Evolutionary conservation across 2,888 invertebrate species (phyloP).

Genomic region (Noctua pronuba): DNA sequence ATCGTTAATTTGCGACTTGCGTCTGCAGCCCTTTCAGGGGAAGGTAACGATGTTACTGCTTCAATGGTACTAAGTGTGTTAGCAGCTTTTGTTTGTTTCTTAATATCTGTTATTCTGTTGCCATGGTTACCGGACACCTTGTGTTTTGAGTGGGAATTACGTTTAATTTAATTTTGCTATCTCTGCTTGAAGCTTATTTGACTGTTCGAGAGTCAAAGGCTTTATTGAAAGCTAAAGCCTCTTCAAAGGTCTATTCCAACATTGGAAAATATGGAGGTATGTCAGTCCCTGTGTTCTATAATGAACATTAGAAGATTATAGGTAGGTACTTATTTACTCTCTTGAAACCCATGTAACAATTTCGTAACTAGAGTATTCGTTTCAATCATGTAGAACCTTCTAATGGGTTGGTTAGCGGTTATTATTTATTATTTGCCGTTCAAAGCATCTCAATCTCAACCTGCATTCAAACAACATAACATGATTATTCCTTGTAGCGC

Average conservation of each 20-base stretch:
- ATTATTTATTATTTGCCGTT: background rate
- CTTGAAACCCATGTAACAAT: background rate
- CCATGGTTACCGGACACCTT: constrained; percentile 56
- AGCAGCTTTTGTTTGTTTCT: constrained; percentile 73
- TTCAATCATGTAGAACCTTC: background rate
- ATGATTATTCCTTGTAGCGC: background rate
- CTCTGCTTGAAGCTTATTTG: background rate
- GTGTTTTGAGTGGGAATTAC: constrained; percentile 19
- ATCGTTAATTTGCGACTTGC: constrained; percentile 85
- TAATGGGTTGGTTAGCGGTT: background rate
- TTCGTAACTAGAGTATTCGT: background rate
- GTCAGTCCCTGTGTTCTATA: background rate
- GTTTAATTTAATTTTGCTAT: constrained; percentile 28
- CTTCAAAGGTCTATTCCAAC: background rate
- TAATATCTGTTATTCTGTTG: constrained; percentile 54
- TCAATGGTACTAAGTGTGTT: constrained; percentile 82
- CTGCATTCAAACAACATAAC: background rate
- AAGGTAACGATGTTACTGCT: constrained; percentile 73
- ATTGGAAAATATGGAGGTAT: background rate
- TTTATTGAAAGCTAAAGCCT: background rate
- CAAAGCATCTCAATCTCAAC: background rate
- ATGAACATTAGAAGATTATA: background rate
- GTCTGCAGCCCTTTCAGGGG: constrained; percentile 67
- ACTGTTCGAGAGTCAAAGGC: background rate
- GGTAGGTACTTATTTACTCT: background rate